Evolutionary conservation across 2,797 vertebrate species (phyloP).

Genomic region (Anguilla anguilla): DNA sequence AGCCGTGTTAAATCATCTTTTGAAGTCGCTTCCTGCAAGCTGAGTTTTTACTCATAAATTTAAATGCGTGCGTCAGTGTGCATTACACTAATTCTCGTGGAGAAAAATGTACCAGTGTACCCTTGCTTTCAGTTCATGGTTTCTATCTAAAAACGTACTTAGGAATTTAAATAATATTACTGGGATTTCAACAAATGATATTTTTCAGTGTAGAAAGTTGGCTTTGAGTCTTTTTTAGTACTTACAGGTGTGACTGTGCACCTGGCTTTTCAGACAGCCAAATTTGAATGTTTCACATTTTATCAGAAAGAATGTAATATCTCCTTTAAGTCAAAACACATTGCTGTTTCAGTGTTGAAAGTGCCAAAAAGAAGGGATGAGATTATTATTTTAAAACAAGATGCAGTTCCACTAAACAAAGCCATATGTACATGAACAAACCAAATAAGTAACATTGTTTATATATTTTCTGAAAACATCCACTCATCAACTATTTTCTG

Average conservation of each 20-base stretch:
- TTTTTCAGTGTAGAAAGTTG: background rate
- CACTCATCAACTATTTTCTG: background rate
- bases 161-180: no score
- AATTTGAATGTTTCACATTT: background rate
- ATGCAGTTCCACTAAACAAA: background rate
- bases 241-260: no score
- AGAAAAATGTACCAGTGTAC: no score
- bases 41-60: background rate
- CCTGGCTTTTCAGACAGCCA: no score
- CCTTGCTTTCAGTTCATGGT: no score
- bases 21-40: background rate
- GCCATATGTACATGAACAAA: background rate
- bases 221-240: background rate
- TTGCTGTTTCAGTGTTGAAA: background rate
- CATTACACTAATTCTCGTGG: background rate
- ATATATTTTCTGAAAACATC: background rate
- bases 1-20: background rate
- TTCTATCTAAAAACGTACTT: no score
- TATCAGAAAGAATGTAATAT: constrained; percentile 10
- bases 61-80: background rate
- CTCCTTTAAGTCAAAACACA: background rate
- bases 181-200: no score
- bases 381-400: background rate
- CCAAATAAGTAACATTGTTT: background rate
- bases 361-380: background rate